These are phyloP conservation scores for Odocoileus hemionus DNA, from an alignment of 2,113 vertebrate genomes.

Conservation along the genomic window DNA sequence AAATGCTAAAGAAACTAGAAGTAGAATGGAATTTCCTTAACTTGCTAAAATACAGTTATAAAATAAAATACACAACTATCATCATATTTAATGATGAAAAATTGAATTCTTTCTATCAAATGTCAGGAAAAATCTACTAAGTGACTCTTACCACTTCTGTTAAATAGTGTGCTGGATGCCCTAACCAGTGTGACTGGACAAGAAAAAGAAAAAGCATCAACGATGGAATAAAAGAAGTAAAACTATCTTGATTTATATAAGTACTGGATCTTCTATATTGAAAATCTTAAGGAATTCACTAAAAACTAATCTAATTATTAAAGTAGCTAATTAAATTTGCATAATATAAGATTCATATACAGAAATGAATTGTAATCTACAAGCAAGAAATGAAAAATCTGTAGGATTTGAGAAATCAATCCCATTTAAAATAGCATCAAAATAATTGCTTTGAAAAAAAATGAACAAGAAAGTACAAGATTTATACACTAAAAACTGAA, in stretches of 20 bases:
- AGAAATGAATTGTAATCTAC: not conserved
- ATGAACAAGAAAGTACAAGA: not conserved
- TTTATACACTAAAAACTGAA: not conserved
- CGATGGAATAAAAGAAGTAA: not conserved
- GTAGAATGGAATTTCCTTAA: not conserved
- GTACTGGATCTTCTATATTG: not conserved
- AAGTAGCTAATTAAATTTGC: too few species aligned
- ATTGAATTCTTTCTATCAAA: not conserved
- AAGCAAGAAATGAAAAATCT: not conserved
- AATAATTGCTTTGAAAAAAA: not conserved
- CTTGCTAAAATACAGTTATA: not conserved
- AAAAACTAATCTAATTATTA: not conserved
- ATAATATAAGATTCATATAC: not conserved
- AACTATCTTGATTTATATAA: not conserved
- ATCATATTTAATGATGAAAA: not conserved
- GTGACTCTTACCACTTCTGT: not conserved
- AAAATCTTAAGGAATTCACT: not conserved
- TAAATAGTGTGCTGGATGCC: not conserved
- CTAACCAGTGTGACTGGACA: not conserved
- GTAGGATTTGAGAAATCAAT: not conserved
- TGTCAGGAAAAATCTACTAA: not conserved
- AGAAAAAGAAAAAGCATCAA: not conserved
- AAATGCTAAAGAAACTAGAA: not conserved
- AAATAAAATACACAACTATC: not conserved
- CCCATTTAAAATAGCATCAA: not conserved